Evolutionary conservation across 2,888 invertebrate species (phyloP).

Genomic region (Scaptomyza reducta): DNA sequence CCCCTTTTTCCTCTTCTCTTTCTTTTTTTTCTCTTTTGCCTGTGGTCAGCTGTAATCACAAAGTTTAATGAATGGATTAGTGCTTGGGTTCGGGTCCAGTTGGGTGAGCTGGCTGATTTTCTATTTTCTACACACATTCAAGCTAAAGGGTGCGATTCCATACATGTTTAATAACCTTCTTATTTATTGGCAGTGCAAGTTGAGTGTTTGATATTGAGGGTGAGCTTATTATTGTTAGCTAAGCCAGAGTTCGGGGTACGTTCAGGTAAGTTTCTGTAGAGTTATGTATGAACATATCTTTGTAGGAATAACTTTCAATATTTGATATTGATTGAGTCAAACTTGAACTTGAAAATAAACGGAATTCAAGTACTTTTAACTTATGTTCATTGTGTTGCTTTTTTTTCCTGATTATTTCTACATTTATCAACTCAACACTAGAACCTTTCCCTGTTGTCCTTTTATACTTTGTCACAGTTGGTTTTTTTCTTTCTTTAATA

Average conservation of each 20-base stretch:
- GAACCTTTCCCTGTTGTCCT: neutral
- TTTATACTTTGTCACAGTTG: slow-evolving; percentile 2
- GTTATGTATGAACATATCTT: too few relatives aligned
- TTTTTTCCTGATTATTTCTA: neutral
- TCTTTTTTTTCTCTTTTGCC: slow-evolving; percentile 8
- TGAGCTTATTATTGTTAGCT: neutral
- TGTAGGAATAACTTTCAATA: too few relatives aligned
- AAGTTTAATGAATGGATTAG: slow-evolving; percentile 79
- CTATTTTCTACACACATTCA: neutral
- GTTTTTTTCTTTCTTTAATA: slow-evolving; percentile 23
- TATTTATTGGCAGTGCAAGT: slow-evolving; percentile 1
- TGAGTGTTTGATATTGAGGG: neutral
- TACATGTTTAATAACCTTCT: slow-evolving; percentile 10
- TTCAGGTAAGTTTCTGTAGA: too few relatives aligned
- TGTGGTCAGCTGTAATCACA: slow-evolving; percentile 77
- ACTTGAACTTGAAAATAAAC: neutral
- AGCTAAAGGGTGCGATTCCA: slow-evolving; percentile 16
- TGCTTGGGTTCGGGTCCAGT: neutral
- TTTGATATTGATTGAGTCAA: neutral
- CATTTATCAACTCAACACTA: neutral
- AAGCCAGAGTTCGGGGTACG: neutral
- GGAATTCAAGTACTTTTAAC: neutral
- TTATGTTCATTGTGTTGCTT: neutral
- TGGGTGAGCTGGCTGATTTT: neutral
- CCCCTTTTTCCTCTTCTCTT: slow-evolving; percentile 2